Evolutionary conservation across 2,113 vertebrate genomes (phyloP), one percentile per base, ranked within the genome.

Genomic region (Chunga burmeisteri): DNA sequence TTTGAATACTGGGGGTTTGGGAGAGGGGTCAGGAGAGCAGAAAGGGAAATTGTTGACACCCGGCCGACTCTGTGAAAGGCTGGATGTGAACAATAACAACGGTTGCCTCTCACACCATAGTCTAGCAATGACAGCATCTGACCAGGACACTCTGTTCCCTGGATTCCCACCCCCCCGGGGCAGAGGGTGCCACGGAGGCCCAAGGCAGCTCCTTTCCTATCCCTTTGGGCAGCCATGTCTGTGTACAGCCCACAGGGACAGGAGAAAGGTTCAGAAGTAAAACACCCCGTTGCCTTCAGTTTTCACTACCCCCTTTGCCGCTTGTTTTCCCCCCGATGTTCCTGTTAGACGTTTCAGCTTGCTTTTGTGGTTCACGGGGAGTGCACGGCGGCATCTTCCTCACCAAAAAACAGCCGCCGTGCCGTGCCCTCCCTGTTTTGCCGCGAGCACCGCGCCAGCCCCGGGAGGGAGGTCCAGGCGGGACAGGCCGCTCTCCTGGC

Each of bases 241-340:
- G 23, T 32, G 14, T 36, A 22, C 21, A 53, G 42, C 15, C 29
- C 20, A 40, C 46, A 26, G 50, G 79, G n/a, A n/a, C 0, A 2
- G 36, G 21, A 34, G 27, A 46, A 78, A 58, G 16, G 6, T 50
- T 10, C 20, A 65, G 25, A 47, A 46, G 20, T 11, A 42, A 79
- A 85, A 32, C 17, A 85, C 13, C 6, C 42, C 12, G 0, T 50
- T 53, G 25, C 11, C 29, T 59, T 67, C 11, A 32, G 4, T 40
- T 71, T 61, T 36, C 16, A 20, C 40, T 34, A 23, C 2, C 4
- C 3, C 0, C 10, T 81, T 66, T 6, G 4, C 29, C 38, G 4
- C 17, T 15, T 2, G 0, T 16, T 34, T 66, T 30, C 2, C 13
- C 29, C 7, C 0, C 3, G 0, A 1, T 14, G 15, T 3, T 55